phyloP scores from a whole-genome alignment of 1,140 invertebrate genomes.

The Gonatopus flavifemur region DNA sequence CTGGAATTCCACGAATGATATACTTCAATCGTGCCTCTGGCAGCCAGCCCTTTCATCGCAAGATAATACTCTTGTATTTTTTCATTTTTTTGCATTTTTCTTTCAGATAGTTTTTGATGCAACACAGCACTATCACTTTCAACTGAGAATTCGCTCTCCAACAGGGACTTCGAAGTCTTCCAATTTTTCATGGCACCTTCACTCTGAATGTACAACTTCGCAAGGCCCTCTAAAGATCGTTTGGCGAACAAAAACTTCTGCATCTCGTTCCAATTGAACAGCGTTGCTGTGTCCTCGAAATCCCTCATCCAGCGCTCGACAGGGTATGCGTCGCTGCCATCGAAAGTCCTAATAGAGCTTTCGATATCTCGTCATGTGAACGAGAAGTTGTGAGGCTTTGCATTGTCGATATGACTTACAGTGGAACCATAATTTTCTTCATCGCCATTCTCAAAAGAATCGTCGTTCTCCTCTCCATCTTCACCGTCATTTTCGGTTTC shows the following conservation, averaged over 20 bases:
- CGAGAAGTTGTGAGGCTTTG: too few relatives aligned
- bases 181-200: slow-evolving; percentile 29
- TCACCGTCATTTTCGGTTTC: too few relatives aligned
- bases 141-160: slow-evolving; percentile 24
- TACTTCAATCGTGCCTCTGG: slow-evolving; percentile 26
- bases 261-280: slow-evolving; percentile 29
- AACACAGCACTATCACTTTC: slow-evolving; percentile 24
- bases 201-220: slow-evolving; percentile 32
- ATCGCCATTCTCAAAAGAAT: too few relatives aligned
- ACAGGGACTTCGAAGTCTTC: slow-evolving; percentile 22
- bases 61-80: slow-evolving; percentile 39
- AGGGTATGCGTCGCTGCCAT: slow-evolving; percentile 17
- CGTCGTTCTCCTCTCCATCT: too few relatives aligned
- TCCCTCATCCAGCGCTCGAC: slow-evolving; percentile 30
- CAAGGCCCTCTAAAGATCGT: slow-evolving; percentile 30
- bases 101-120: slow-evolving; percentile 23
- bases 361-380: not conserved
- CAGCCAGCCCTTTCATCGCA: slow-evolving; percentile 36
- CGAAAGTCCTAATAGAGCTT: not conserved
- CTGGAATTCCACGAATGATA: slow-evolving; percentile 24
- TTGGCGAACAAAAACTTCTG: slow-evolving; percentile 35
- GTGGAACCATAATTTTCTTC: too few relatives aligned
- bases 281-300: slow-evolving; percentile 28
- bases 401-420: too few relatives aligned
- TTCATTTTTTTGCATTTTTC: slow-evolving; percentile 31